A percentile compares a stretch with the other conserved stretches of the same genome.
These are phyloP conservation scores for Eristalis intricaria DNA, from an alignment of 2,888 invertebrate genomes.

Conservation along the genomic window DNA sequence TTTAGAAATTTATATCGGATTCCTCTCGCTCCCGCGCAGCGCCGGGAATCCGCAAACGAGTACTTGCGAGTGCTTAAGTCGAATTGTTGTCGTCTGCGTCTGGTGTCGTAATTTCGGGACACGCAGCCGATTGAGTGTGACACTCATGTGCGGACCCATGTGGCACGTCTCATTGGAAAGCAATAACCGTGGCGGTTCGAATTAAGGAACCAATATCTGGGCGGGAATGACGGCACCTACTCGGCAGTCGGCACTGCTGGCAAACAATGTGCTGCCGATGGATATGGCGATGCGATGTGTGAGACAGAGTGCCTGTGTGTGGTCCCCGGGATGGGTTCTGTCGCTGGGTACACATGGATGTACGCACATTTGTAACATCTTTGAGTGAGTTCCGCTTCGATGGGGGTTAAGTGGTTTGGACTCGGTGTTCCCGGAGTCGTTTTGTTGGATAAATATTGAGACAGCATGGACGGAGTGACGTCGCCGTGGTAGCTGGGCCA, in stretches of 20 bases:
- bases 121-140: neutral
- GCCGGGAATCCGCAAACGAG: constrained; percentile 47
- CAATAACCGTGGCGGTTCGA: constrained; percentile 63
- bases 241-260: constrained; percentile 14
- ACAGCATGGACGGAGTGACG: constrained; percentile 32
- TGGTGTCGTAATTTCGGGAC: neutral
- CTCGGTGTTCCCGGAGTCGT: constrained; percentile 31
- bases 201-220: constrained; percentile 54
- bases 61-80: constrained; percentile 35
- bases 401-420: constrained; percentile 40
- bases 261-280: constrained; percentile 40
- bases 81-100: constrained; percentile 45
- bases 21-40: neutral
- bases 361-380: constrained; percentile 50
- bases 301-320: constrained; percentile 25
- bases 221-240: no score
- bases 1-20: constrained; percentile 66
- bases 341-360: constrained; percentile 8
- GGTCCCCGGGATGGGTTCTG: constrained; percentile 29
- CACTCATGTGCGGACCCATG: constrained; percentile 36
- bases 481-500: constrained; percentile 3
- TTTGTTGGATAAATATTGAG: constrained; percentile 58
- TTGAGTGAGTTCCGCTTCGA: constrained; percentile 55
- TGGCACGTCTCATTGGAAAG: constrained; percentile 70
- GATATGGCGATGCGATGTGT: constrained; percentile 2